A percentile compares a stretch with the other conserved stretches of the same genome.
phyloP scores from a whole-genome alignment of 2,888 invertebrate genomes.

The Campaea margaritaria region DNA sequence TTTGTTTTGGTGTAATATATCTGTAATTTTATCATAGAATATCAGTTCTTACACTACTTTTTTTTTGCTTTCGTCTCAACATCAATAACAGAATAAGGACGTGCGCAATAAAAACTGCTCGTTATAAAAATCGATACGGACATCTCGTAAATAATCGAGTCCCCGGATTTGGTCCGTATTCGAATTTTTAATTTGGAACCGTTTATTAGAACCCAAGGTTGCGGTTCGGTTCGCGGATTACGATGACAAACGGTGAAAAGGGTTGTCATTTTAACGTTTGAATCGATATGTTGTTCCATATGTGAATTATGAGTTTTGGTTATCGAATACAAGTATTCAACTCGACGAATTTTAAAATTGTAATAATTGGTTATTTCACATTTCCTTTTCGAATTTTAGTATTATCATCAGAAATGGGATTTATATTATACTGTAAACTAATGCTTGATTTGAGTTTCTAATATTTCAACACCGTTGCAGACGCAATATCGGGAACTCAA shows the following conservation, averaged over 20 bases:
- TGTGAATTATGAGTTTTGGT: constrained; percentile 27
- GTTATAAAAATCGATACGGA: constrained; percentile 62
- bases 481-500: too few species aligned
- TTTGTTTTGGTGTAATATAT: too few species aligned
- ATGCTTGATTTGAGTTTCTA: too few species aligned
- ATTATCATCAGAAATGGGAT: too few species aligned
- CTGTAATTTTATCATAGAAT: too few species aligned
- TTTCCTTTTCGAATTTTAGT: too few species aligned
- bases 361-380: not conserved
- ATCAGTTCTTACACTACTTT: too few species aligned
- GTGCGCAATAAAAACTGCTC: constrained; percentile 38
- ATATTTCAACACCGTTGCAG: too few species aligned
- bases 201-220: constrained; percentile 58
- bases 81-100: constrained; percentile 26
- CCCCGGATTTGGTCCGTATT: constrained; percentile 51
- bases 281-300: constrained; percentile 49
- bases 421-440: too few species aligned
- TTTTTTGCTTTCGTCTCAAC: too few species aligned
- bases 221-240: constrained; percentile 68
- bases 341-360: not conserved
- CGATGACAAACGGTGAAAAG: constrained; percentile 59
- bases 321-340: constrained; percentile 8
- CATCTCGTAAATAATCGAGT: constrained; percentile 64
- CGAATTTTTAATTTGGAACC: constrained; percentile 49
- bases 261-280: constrained; percentile 60